These are phyloP conservation scores for Hylaeus anthracinus DNA, from an alignment of 1,140 invertebrate genomes.

Conservation along the genomic window DNA sequence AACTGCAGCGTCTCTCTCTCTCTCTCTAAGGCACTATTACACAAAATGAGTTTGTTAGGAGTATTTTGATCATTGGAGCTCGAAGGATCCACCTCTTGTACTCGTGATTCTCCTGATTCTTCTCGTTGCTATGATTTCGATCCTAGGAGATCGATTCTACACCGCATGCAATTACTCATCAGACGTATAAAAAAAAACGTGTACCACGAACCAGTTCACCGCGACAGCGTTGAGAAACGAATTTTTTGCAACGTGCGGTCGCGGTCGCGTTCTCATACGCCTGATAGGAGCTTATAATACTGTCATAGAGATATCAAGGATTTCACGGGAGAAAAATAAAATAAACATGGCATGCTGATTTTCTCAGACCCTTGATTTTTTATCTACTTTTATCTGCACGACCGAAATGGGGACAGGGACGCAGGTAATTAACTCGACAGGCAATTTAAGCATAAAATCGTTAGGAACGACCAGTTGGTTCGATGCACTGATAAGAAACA, in stretches of 20 bases:
- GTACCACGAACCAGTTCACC: background rate
- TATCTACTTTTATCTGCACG: background rate
- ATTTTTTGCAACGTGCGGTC: background rate
- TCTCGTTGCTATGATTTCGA: too few relatives aligned
- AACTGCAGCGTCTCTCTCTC: background rate
- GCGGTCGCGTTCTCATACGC: background rate
- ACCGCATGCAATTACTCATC: constrained; percentile 27
- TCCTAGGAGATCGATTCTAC: background rate
- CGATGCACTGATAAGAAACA: constrained; percentile 40
- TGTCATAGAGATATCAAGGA: background rate
- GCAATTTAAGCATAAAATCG: constrained; percentile 45
- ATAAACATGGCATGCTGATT: background rate
- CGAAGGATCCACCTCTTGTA: background rate
- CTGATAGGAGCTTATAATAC: background rate
- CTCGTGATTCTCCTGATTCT: too few relatives aligned
- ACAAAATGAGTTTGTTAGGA: background rate
- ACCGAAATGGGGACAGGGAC: background rate
- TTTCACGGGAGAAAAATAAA: background rate
- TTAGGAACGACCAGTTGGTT: constrained; percentile 18
- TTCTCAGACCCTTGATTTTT: constrained; percentile 5
- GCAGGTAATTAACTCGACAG: constrained; percentile 26
- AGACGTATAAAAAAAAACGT: background rate
- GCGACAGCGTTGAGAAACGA: background rate
- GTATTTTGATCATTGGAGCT: background rate
- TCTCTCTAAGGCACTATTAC: background rate